Evolutionary conservation across 1,140 invertebrate species (phyloP), one percentile per base, ranked within the genome.

Genomic region (Leptopilina clavipes): DNA sequence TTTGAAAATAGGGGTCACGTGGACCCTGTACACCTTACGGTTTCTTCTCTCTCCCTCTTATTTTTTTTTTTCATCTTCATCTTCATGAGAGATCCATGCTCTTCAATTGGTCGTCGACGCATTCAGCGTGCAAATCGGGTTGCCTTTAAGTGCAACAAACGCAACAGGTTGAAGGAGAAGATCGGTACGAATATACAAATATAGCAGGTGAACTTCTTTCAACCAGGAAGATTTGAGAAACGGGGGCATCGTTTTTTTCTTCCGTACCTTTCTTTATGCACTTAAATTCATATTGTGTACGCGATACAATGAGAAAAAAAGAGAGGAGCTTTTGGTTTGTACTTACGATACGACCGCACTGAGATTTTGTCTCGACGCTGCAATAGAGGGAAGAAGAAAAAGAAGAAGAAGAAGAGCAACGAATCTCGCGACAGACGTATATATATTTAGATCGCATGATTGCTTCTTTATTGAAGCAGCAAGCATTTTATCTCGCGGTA

Each of bases 81-180:
- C 81, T 73, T 77, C 79, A 73, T 80, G 73, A n/a, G n/a, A n/a
- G n/a, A n/a, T n/a, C n/a, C n/a, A n/a, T 71, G 22, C 76, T 70
- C 75, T 79, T 83, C 82, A 79, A 81, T 83, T 83, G 80, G 78
- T 75, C 78, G 82, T 74, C 72, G 80, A 56, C 72, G 76, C 78
- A 83, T 81, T 86, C 83, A 79, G 80, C 83, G 85, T 84, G 84
- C 83, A 82, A 86, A 86, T 86, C 83, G 80, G 79, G 82, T 76
- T 79, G 75, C 70, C 77, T 40, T 70, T 73, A 74, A 83, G 78
- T 81, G 77, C 82, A 81, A 80, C 80, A 80, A 81, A 80, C 71
- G 82, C 82, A 83, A 83, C 82, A 83, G 82, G 82, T 83, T 80
- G 79, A 77, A 71, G 78, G 79, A 71, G 70, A 76, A 83, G 79